phyloP scores from a whole-genome alignment of 2,113 vertebrate genomes.

The Poecilia latipinna region DNA sequence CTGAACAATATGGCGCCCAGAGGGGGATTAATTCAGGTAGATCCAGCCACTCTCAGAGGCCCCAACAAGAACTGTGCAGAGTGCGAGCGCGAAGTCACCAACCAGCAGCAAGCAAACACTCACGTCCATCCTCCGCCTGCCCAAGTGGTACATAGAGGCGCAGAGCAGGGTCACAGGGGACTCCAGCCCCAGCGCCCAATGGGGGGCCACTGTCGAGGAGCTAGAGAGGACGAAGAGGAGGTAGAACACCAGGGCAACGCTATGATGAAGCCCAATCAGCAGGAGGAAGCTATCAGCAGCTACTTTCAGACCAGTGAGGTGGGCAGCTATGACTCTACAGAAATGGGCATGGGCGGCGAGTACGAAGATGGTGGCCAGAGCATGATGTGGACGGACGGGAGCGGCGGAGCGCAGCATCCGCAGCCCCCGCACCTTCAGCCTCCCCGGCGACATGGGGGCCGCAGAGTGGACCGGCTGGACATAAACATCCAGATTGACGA shows the following conservation, averaged over 20 bases:
- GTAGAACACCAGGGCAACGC: constrained; percentile 70
- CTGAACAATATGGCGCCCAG: constrained; percentile 75
- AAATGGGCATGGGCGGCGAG: constrained; percentile 82
- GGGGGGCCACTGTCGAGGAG: constrained; percentile 50
- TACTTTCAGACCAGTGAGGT: constrained; percentile 83
- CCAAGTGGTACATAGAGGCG: constrained; percentile 65
- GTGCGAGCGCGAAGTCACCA: constrained; percentile 75
- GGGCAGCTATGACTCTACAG: constrained; percentile 77
- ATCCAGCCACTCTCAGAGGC: constrained; percentile 84
- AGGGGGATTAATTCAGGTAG: constrained; percentile 86
- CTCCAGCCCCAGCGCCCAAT: constrained; percentile 68
- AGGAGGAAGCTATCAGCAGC: constrained; percentile 80
- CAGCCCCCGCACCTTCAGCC: constrained; percentile 66
- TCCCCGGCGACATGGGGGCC: constrained; percentile 77
- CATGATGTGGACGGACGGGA: constrained; percentile 80
- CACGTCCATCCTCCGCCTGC: constrained; percentile 64
- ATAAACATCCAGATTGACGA: constrained; percentile 98
- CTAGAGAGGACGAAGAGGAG: constrained; percentile 73
- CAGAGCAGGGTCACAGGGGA: constrained; percentile 66
- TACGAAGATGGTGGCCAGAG: constrained; percentile 80
- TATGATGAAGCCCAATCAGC: constrained; percentile 74
- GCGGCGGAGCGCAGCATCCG: constrained; percentile 64
- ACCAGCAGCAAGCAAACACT: constrained; percentile 62
- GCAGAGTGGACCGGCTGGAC: constrained; percentile 93
- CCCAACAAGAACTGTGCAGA: constrained; percentile 77